These are phyloP conservation scores for Mesorhabditis belari DNA, from an alignment of 2,888 invertebrate species.

Conservation along the genomic window DNA sequence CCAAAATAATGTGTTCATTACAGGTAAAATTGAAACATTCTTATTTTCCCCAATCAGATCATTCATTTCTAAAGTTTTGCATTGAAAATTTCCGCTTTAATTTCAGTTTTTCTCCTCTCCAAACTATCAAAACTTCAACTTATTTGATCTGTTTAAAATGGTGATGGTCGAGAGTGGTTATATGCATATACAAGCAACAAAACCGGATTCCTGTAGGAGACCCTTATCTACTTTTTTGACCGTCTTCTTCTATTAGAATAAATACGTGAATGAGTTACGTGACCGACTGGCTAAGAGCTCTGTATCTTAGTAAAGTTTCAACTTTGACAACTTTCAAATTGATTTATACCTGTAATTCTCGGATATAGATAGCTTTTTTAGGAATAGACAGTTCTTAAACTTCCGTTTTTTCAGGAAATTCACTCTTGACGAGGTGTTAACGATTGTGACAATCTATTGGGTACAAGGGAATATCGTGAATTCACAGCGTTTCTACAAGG, in stretches of 20 bases:
- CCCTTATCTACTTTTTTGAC: background rate
- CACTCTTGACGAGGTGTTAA: conserved; percentile 68
- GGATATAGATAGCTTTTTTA: background rate
- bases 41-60: background rate
- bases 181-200: conserved; percentile 75
- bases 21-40: conserved; percentile 6
- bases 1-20: too few relatives aligned
- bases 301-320: conserved; percentile 54
- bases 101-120: conserved; percentile 18
- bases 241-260: background rate
- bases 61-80: background rate
- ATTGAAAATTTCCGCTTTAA: too few relatives aligned
- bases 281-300: conserved; percentile 65
- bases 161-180: conserved; percentile 58
- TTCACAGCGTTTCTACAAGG: conserved; percentile 70
- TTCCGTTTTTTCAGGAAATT: conserved; percentile 58
- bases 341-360: too few relatives aligned
- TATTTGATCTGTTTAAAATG: conserved; percentile 29
- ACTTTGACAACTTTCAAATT: background rate
- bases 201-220: conserved; percentile 77
- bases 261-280: conserved; percentile 52
- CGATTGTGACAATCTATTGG: conserved; percentile 79
- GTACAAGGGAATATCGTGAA: conserved; percentile 66
- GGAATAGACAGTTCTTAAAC: background rate
- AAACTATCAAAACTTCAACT: conserved; percentile 12